Conservation (phyloP, 2,797 vertebrate genomes). For the Onychomys arenicola region DNA sequence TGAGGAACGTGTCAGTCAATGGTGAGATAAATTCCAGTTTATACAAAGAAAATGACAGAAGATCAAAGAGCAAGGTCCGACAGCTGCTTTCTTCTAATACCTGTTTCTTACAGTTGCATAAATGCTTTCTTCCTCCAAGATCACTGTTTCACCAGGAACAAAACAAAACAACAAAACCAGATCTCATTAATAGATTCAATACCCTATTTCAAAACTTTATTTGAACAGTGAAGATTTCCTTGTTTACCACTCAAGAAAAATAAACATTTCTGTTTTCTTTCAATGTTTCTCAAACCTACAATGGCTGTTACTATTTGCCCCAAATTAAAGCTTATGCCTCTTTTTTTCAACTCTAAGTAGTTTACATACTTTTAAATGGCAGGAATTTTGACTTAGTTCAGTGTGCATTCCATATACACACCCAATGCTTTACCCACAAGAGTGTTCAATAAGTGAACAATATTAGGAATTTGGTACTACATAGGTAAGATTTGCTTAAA, state of each 20-base stretch:
- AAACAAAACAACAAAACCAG: not conserved
- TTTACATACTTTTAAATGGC: conserved; percentile 7
- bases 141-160: not conserved
- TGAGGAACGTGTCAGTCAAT: not conserved
- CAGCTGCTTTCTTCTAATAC: not conserved
- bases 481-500: not conserved
- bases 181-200: not conserved
- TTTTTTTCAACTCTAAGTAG: not conserved
- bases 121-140: not conserved
- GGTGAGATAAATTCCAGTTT: conserved; percentile 43
- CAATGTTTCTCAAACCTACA: not conserved
- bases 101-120: not conserved
- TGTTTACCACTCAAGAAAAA: not conserved
- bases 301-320: not conserved
- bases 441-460: not conserved
- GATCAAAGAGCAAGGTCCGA: not conserved
- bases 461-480: not conserved
- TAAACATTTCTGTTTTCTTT: conserved; percentile 28
- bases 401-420: not conserved
- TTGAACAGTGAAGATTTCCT: not conserved
- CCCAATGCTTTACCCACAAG: not conserved
- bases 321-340: not conserved
- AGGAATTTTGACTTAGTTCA: not conserved
- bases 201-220: conserved; percentile 10
- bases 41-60: not conserved